Base-by-base conservation (phyloP, 2,888 invertebrate genomes). In the Antheraea yamamai region DNA sequence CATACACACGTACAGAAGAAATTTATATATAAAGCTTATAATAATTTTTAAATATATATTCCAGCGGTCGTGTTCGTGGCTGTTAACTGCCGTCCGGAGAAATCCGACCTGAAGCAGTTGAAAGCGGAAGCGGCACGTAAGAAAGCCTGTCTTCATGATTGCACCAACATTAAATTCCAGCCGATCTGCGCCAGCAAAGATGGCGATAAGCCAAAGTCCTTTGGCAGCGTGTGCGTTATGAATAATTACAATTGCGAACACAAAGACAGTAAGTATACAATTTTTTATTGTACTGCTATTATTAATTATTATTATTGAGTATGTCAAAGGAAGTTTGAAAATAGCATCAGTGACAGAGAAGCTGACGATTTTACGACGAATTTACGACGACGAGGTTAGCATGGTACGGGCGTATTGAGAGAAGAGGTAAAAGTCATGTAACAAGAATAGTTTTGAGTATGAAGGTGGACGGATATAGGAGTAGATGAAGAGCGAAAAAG, bases 161-260 rank as follows among this genome's bases (percentile, higher is more conserved):
- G 96, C 84, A 80, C 85, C 51, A 85, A 85, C 12, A 88, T 86
- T 10, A 89, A 89, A 47, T 95, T 95, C 80, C 95, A 96, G 18
- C 96, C 96, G 14, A 86, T 97, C 77, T 97, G 97, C 85, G 96
- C 95, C 3, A 96, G 96, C 77, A 96, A 96, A 84, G 93, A 95
- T 12, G 95, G 95, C 0, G 95, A 91, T 79, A 93, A 96, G 76
- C 83, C 95, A 85, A 88, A 95, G 84, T 96, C 96, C 1, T 96
- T 96, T 80, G 96, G 96, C 78, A 96, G 91, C 84, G 95, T 95
- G 78, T 97, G 97, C 84, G 96, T 96, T 72, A 89, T 97, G 89
- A 95, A 95, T 77, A 96, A 96, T 81, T 95, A 96, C 87, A 97
- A 96, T 82, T 97, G 97, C 88, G 96, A 96, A 83, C 92, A 96